Conservation (phyloP, 2,113 vertebrate genomes). For the Muntiacus reevesi region DNA sequence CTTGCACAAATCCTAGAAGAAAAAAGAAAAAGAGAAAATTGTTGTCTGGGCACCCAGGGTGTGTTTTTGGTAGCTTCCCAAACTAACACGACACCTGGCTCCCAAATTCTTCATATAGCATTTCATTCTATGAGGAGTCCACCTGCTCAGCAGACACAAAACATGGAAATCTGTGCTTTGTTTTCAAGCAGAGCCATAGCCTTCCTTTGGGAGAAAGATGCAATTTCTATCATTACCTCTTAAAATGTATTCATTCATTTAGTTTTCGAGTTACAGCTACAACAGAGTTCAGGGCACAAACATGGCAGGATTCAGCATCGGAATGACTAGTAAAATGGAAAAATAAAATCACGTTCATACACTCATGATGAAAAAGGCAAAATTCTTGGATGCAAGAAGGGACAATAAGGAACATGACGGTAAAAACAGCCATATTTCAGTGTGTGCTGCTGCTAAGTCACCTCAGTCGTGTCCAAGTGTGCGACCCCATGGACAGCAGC, state of each 20-base stretch:
- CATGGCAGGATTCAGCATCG: background rate
- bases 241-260: background rate
- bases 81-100: background rate
- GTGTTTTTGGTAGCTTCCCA: background rate
- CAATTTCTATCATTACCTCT: background rate
- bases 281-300: background rate
- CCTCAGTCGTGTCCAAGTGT: background rate
- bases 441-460: background rate
- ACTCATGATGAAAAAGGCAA: background rate
- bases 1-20: constrained; percentile 86
- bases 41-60: background rate
- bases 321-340: background rate
- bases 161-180: background rate
- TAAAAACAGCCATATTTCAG: background rate
- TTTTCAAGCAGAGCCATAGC: background rate
- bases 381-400: background rate
- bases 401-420: background rate
- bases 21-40: background rate
- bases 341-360: background rate
- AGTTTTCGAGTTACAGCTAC: background rate
- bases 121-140: background rate
- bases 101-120: background rate
- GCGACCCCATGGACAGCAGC: background rate
- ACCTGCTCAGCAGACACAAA: background rate
- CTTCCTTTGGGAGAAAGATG: background rate